These are phyloP conservation scores for Threskiornis aethiopicus DNA, from an alignment of 2,797 vertebrate species.

Conservation along the genomic window DNA sequence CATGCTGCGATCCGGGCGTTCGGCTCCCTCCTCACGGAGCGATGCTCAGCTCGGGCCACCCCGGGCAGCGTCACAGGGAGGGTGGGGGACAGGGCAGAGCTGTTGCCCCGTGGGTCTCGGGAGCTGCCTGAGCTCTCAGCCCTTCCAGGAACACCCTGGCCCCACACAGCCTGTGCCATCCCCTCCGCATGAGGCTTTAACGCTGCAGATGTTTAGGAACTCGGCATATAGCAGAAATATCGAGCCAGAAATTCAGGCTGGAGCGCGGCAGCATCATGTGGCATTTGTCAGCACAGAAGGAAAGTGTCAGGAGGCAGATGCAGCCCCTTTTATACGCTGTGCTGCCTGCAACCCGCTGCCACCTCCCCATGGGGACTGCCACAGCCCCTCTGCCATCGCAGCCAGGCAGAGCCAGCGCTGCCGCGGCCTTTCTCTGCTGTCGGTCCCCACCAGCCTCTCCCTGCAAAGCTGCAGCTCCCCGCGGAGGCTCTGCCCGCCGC, in stretches of 20 bases:
- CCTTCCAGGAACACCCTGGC: not conserved
- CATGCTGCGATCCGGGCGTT: accelerated
- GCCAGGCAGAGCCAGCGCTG: not conserved
- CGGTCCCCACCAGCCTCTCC: not conserved
- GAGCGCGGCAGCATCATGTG: not conserved
- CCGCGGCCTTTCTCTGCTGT: accelerated
- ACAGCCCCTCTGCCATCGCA: not conserved
- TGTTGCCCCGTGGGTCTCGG: accelerated
- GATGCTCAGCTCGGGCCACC: not conserved
- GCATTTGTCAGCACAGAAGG: not conserved
- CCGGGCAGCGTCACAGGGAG: not conserved
- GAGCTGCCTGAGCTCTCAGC: not conserved
- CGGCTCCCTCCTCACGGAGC: accelerated
- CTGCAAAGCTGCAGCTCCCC: not conserved
- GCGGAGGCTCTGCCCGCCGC: accelerated
- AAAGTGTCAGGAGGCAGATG: not conserved
- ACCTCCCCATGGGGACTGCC: accelerated
- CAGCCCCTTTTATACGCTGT: not conserved
- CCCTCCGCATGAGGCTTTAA: accelerated
- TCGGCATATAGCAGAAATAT: not conserved
- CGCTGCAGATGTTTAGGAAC: not conserved
- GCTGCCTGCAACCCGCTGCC: not conserved
- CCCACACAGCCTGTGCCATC: accelerated
- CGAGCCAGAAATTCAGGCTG: not conserved
- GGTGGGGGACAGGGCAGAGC: not conserved